A percentile compares a stretch with the other conserved stretches of the same genome.
Evolutionary conservation across 2,797 vertebrate genomes (phyloP).

Genomic region (Enteromius radiatus): DNA sequence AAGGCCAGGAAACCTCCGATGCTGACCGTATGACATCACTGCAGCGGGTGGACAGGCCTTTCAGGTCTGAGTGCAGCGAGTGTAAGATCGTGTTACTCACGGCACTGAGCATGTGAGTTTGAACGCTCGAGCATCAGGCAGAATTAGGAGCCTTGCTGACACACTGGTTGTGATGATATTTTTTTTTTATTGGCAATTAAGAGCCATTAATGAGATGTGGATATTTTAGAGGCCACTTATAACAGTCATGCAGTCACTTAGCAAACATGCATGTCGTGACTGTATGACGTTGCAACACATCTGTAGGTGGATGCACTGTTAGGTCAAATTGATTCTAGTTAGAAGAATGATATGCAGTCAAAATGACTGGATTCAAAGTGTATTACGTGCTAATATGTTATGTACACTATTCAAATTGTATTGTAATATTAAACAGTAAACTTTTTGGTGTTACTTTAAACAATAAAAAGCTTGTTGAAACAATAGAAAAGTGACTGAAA

Average conservation of each 20-base stretch:
- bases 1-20: conserved; percentile 59
- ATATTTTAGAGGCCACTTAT: background rate
- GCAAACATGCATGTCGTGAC: background rate
- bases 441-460: background rate
- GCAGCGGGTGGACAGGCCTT: conserved; percentile 40
- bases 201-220: background rate
- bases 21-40: conserved; percentile 59
- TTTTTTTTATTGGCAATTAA: conserved; percentile 14
- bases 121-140: conserved; percentile 2
- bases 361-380: background rate
- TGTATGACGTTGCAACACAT: background rate
- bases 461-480: background rate
- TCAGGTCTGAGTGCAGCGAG: conserved; percentile 35
- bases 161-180: conserved; percentile 7
- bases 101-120: background rate
- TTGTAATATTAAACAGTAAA: background rate
- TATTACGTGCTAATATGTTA: background rate
- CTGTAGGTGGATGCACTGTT: background rate
- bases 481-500: too few relatives aligned
- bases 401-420: background rate
- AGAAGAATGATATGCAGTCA: too few relatives aligned
- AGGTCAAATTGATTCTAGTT: conserved; percentile 4
- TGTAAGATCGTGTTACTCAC: conserved; percentile 37
- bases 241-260: background rate
- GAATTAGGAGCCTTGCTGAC: conserved; percentile 31